Conservation (phyloP, 1,140 invertebrate species). For the Lasioglossum baleicum region DNA sequence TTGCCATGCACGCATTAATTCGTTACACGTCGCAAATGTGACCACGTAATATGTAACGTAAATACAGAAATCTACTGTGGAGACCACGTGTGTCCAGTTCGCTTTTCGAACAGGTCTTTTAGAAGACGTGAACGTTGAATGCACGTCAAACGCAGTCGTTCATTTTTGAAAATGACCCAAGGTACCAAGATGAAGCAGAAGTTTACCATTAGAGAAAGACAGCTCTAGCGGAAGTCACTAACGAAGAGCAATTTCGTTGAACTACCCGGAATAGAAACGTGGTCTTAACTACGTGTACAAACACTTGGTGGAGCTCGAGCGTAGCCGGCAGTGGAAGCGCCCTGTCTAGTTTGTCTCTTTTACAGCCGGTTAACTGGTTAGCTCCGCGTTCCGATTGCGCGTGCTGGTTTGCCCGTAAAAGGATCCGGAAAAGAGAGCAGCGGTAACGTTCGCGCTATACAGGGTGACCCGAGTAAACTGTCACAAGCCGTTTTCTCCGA, state of each 20-base stretch:
- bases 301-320: slow-evolving; percentile 11
- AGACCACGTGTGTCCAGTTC: too few species aligned
- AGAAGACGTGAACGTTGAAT: too few species aligned
- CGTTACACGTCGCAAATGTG: too few species aligned
- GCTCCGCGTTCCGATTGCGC: neutral
- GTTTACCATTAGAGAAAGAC: neutral
- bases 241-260: slow-evolving; percentile 40
- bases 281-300: slow-evolving; percentile 25
- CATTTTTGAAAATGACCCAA: neutral
- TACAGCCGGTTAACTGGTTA: neutral
- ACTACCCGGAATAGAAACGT: slow-evolving; percentile 33
- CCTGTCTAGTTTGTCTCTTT: slow-evolving; percentile 9
- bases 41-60: too few species aligned
- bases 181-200: neutral
- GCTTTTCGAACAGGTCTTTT: too few species aligned
- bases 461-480: too few species aligned
- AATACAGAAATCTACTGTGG: too few species aligned
- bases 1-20: too few species aligned
- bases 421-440: slow-evolving; percentile 20
- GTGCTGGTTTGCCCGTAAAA: neutral
- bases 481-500: too few species aligned
- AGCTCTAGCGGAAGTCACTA: slow-evolving; percentile 11
- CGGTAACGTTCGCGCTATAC: neutral
- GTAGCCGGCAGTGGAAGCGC: neutral
- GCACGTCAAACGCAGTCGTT: neutral